These are phyloP conservation scores for Autographa pulchrina DNA, from an alignment of 2,888 invertebrate species.

Conservation along the genomic window DNA sequence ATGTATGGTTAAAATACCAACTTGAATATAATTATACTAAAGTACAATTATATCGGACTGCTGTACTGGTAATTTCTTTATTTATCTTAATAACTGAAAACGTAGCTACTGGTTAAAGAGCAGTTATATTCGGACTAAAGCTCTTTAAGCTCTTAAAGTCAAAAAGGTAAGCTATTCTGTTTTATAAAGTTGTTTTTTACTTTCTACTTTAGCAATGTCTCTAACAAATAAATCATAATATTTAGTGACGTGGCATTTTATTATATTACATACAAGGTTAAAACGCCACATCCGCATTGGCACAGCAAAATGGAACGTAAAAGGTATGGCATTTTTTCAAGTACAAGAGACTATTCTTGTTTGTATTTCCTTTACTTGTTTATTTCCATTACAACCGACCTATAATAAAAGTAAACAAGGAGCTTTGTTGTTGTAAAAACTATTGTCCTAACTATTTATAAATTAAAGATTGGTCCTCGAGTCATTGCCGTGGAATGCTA, in stretches of 20 bases:
- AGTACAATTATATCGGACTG: background rate
- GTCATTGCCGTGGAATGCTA: constrained; percentile 35
- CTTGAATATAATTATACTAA: background rate
- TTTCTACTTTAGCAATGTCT: background rate
- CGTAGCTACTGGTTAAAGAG: background rate
- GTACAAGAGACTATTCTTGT: constrained; percentile 22
- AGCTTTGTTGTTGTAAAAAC: background rate
- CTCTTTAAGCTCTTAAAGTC: no score
- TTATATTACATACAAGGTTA: constrained; percentile 48
- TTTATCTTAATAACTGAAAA: background rate
- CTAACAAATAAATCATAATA: constrained; percentile 13
- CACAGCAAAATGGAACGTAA: constrained; percentile 39
- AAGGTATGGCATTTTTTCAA: constrained; percentile 34
- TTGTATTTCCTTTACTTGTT: constrained; percentile 31
- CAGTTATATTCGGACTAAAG: background rate
- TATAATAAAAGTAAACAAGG: constrained; percentile 12
- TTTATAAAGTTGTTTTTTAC: background rate
- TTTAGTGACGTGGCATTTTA: constrained; percentile 39
- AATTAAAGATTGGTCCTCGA: constrained; percentile 25
- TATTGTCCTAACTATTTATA: background rate
- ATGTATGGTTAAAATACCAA: background rate
- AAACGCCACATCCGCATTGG: constrained; percentile 46
- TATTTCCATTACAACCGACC: constrained; percentile 21
- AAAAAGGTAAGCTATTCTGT: background rate
- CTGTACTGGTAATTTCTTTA: background rate